Evolutionary conservation across 2,888 invertebrate genomes (phyloP), one percentile per base, ranked within the genome.

Genomic region (Andrena chrysosceles): DNA sequence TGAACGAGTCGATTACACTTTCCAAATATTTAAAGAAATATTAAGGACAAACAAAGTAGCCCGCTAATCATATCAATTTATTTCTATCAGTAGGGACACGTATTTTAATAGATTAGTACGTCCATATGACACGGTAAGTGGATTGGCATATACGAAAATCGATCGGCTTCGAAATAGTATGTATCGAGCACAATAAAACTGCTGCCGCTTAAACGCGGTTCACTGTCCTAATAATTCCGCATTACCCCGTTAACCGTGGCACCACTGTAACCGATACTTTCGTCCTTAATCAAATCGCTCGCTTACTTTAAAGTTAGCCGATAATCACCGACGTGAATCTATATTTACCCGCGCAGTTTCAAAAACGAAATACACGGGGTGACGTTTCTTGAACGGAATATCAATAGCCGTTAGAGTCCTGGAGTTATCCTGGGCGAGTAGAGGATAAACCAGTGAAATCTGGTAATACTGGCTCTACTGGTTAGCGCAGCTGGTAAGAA

Each of bases 391-490:
- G 59, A 68, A 54, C 52, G 26, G 35, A 60, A 49, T 54, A 72
- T 68, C 33, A 56, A 76, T 52, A 49, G 63, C 31, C 13, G 60
- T 73, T 52, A 68, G 54, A 62, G 73, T 77, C 73, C 68, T 73
- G 77, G 52, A 70, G 69, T 63, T 72, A 74, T 85, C 78, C 80
- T 67, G 54, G 29, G 20, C 26, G 66, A 69, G 75, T 48, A 71
- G 54, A 31, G 72, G 68, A 35, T 35, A 78, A 86, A 84, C 87
- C 84, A 85, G 87, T 81, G 64, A 84, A 83, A 88, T 88, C 87
- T 88, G 83, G 87, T 87, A 86, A 80, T 87, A 87, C 86, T 83
- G 83, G 87, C 86, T 86, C 63, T 69, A 83, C 84, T 79, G 85
- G 85, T 87, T 82, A 52, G 16, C 23, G 81, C 35, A 59, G 49